Evolutionary conservation across 2,113 vertebrate species (phyloP).

Genomic region (Irena cyanogastra): DNA sequence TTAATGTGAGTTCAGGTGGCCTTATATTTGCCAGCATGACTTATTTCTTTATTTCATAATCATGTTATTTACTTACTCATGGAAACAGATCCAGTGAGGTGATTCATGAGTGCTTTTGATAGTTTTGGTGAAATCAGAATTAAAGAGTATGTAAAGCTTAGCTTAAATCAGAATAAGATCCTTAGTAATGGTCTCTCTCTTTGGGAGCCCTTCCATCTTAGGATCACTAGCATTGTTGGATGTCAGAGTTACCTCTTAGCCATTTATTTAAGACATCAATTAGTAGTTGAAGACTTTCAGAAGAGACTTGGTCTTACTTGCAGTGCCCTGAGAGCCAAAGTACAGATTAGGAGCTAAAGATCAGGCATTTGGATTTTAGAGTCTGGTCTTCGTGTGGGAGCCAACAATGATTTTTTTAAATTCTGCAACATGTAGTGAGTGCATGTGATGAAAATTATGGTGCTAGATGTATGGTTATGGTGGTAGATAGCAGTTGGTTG

Average conservation of each 20-base stretch:
- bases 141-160: neutral
- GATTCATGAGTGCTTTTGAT: neutral
- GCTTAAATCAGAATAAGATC: neutral
- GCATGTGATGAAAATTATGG: neutral
- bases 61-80: neutral
- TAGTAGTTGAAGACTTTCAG: neutral
- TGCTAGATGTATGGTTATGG: accelerated
- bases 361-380: neutral
- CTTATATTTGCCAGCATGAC: neutral
- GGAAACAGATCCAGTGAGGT: neutral
- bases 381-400: neutral
- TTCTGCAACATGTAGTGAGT: neutral
- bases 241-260: neutral
- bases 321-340: neutral
- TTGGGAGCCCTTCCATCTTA: neutral
- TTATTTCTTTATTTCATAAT: neutral
- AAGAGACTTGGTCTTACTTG: neutral
- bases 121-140: neutral
- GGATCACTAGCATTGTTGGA: neutral
- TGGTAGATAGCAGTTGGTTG: neutral
- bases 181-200: neutral
- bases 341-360: neutral
- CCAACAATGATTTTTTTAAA: neutral
- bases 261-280: accelerated
- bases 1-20: neutral